Base-by-base conservation (phyloP, 2,888 invertebrate species). In the Spilosoma lubricipeda region DNA sequence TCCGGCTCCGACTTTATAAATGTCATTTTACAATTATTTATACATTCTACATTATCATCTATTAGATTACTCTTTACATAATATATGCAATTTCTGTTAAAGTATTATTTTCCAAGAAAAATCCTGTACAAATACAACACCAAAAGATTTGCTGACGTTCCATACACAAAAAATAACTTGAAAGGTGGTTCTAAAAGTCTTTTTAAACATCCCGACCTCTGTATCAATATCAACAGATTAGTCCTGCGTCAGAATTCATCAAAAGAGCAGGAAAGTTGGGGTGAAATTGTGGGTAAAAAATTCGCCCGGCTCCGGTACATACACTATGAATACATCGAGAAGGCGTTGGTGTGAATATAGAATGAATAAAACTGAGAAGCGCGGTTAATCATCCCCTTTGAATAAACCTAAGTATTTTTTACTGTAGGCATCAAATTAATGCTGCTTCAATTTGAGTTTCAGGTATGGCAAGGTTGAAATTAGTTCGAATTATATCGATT, bases 141-240 rank as follows among this genome's bases (percentile, higher is more conserved):
- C 13, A 18, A 27, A 63, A 30, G 30, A 30, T 67, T 45, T 67
- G 63, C 45, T 73, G 75, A 69, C 36, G 33, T 66, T 18, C 45
- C 15, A 45, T 65, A 73, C 72, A 64, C 63, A 75, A 20, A 72
- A 82, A 86, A 79, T 79, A 80, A 70, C 75, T 69, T 68, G 71
- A 80, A 77, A 80, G 80, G 77, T 77, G 82, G 75, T 76, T 77
- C 74, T 72, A 77, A 86, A 86, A 80, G 45, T 74, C 68, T 78
- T 63, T 79, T 73, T 70, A 74, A 75, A 77, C 42, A 77, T 30
- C 76, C 79, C 74, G 73, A 78, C 82, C 83, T 80, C 70, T 86
- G 89, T 92, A 92, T 92, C 93, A 93, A 93, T 92, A 93, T 90
- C 93, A 92, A 90, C 91, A 92, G 94, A 93, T 94, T 93, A 93